phyloP scores from a whole-genome alignment of 92 coral and sea anemone species.

The Porites cylindrica region DNA sequence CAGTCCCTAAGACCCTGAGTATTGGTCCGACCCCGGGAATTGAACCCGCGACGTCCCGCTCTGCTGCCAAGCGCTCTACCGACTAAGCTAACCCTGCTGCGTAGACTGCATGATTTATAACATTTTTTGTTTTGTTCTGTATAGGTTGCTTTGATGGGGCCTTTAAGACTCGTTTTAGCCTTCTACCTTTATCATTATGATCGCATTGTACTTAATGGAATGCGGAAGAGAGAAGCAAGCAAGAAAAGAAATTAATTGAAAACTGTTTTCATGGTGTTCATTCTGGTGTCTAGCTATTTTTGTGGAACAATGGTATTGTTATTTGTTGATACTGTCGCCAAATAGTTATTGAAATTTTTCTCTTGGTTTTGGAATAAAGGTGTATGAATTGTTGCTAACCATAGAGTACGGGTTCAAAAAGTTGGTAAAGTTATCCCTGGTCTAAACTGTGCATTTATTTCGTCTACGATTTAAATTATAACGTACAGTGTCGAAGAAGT shows the following conservation, averaged over 20 bases:
- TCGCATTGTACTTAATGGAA: constrained; percentile 77
- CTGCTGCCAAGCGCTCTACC: no score
- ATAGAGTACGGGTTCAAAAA: no score
- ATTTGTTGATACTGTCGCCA: not conserved
- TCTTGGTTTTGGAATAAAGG: not conserved
- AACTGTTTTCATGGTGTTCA: not conserved
- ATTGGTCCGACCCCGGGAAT: no score
- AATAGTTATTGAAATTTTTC: not conserved
- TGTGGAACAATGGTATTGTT: not conserved
- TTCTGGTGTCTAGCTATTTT: not conserved
- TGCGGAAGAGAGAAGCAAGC: constrained; percentile 68
- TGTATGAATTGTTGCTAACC: not conserved
- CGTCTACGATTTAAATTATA: no score
- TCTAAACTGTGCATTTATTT: no score
- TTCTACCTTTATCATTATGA: constrained; percentile 70
- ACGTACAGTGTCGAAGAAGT: no score
- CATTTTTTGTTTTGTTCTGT: constrained; percentile 3
- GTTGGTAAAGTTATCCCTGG: no score
- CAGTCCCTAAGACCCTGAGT: no score
- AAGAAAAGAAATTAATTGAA: constrained; percentile 53
- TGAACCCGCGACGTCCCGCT: no score
- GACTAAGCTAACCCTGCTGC: no score
- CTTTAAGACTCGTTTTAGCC: constrained; percentile 78
- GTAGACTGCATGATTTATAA: no score
- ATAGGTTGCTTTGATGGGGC: constrained; percentile 87